Percentiles rank a stretch among this genome's conserved stretches.
Evolutionary conservation across 92 coral and sea anemone genomes (phyloP).

Genomic region (Epizoanthus rinbou): DNA sequence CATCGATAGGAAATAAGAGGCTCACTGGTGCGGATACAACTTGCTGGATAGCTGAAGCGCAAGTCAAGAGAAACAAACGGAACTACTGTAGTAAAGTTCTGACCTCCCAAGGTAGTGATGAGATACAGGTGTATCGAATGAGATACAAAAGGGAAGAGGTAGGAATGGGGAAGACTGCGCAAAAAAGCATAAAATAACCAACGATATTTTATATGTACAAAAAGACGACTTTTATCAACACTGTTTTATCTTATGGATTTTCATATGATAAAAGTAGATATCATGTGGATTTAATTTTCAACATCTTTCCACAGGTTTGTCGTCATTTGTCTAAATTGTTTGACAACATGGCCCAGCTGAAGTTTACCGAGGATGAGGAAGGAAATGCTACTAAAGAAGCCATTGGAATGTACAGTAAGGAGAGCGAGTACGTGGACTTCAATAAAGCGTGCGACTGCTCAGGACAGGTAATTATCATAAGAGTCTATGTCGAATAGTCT

Average conservation of each 20-base stretch:
- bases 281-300: too few relatives aligned
- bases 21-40: constrained; percentile 82
- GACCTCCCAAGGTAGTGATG: too few relatives aligned
- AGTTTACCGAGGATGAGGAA: constrained; percentile 83
- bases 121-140: too few relatives aligned
- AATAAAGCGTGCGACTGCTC: constrained; percentile 81
- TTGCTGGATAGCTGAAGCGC: constrained; percentile 76
- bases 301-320: constrained; percentile 62
- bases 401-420: constrained; percentile 94
- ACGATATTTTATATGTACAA: too few relatives aligned
- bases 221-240: too few relatives aligned
- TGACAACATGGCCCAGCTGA: constrained; percentile 95
- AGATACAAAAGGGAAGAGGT: too few relatives aligned
- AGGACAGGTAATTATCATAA: constrained; percentile 76
- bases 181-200: too few relatives aligned
- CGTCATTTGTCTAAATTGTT: constrained; percentile 97
- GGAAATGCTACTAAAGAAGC: constrained; percentile 88
- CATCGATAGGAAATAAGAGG: constrained; percentile 80
- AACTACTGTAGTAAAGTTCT: not conserved
- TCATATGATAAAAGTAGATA: too few relatives aligned
- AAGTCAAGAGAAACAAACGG: constrained; percentile 40
- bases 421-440: constrained; percentile 93
- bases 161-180: too few relatives aligned
- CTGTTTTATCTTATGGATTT: too few relatives aligned
- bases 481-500: not conserved